These are phyloP conservation scores for Graphium colonna DNA, from an alignment of 2,888 invertebrate species.

Conservation along the genomic window DNA sequence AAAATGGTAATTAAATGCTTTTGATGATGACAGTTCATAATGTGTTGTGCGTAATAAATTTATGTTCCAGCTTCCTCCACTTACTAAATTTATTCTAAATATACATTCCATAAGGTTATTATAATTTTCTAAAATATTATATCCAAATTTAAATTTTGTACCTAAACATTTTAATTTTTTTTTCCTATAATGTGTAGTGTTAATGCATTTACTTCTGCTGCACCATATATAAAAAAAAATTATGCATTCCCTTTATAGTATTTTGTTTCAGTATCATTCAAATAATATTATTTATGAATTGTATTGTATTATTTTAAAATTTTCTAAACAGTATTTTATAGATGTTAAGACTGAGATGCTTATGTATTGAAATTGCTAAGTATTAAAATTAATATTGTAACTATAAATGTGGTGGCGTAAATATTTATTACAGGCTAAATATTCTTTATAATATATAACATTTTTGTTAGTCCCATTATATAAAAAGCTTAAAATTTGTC, in stretches of 20 bases:
- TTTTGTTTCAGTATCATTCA: constrained; percentile 49
- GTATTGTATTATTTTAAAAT: constrained; percentile 48
- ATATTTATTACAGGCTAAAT: constrained; percentile 56
- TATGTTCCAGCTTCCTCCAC: no score
- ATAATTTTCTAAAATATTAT: constrained; percentile 9
- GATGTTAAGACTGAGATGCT: constrained; percentile 74
- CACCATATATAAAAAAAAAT: constrained; percentile 28
- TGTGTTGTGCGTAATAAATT: no score
- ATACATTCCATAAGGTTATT: constrained; percentile 13
- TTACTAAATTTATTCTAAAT: not conserved
- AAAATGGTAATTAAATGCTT: no score
- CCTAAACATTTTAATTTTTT: not conserved
- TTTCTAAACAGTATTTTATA: constrained; percentile 68
- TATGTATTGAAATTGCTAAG: constrained; percentile 67
- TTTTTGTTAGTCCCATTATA: constrained; percentile 39
- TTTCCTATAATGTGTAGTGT: not conserved
- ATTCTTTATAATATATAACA: constrained; percentile 39
- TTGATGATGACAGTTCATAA: no score
- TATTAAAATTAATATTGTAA: constrained; percentile 60
- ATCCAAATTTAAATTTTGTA: constrained; percentile 29
- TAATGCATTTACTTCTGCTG: constrained; percentile 29
- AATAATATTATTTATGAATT: constrained; percentile 14
- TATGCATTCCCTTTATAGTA: constrained; percentile 63
- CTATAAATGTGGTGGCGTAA: constrained; percentile 58
- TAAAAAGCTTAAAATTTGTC: constrained; percentile 50